Evolutionary conservation across 2,888 invertebrate species (phyloP), one percentile per base, ranked within the genome.

Genomic region (Acheta domesticus): DNA sequence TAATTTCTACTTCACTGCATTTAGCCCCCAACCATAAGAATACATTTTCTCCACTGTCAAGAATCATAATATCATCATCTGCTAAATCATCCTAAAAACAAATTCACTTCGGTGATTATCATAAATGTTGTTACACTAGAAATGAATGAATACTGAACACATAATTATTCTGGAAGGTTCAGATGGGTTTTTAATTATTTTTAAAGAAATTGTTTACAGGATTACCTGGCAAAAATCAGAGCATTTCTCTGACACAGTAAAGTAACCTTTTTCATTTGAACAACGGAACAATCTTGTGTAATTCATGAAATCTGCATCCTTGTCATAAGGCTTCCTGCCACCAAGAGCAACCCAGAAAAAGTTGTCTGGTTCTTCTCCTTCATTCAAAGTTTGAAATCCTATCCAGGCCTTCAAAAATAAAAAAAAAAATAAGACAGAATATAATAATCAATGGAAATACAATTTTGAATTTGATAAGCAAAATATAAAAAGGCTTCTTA

Each of bases 261-360:
- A 99, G 88, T 98, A 99, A 11, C 99, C 99, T 86, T 98, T 98
- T 86, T 99, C 99, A 87, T 99, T 99, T 76, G 99, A 99, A 87
- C 99, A 99, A 79, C 99, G 92, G 89, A 99, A 99, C 74, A 99
- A 89, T 77, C 99, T 90, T 2, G 97, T 96, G 87, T 92, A 95
- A 85, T 95, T 91, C 93, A 99, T 97, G 86, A 94, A 99, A 75
- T 93, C 93, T 0, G 97, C 96, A 85, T 95, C 93, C 11, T 90
- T 90, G 80, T 98, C 98, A 86, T 97, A 96, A 0, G 93, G 92
- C 86, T 96, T 97, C 84, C 92, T 93, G 0, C 97, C 98, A 79
- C 96, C 96, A 49, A 98, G 89, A n/a, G 93, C 97, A 75, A 97
- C 93, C 98, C 98, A 99, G 89, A 98, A 98, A 90, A 98, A 98